Conservation (phyloP, 2,888 invertebrate species). For the Athalia circularis region DNA sequence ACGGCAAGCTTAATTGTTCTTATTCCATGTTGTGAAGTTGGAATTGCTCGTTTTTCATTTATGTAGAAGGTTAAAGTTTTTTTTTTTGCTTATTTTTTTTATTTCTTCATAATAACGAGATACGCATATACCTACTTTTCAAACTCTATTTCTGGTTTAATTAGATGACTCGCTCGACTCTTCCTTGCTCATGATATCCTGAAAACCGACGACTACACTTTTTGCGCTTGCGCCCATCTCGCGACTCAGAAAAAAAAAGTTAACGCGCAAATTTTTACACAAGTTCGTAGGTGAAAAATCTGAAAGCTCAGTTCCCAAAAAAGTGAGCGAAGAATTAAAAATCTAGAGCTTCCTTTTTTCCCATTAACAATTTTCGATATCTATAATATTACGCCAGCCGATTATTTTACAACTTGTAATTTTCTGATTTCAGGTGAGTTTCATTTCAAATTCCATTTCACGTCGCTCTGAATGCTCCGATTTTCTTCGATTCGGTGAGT, state of each 20-base stretch:
- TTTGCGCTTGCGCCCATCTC: background rate
- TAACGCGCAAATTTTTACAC: background rate
- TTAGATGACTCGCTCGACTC: background rate
- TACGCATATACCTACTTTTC: background rate
- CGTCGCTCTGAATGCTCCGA: background rate
- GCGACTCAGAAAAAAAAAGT: background rate
- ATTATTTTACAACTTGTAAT: background rate
- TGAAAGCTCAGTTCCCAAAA: background rate
- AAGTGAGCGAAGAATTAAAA: background rate
- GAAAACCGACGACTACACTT: background rate
- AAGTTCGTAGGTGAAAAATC: background rate
- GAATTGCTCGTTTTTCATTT: background rate
- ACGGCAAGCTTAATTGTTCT: too few species aligned
- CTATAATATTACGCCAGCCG: background rate
- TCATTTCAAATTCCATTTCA: background rate
- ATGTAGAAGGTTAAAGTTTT: background rate
- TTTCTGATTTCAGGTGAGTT: conserved; percentile 43
- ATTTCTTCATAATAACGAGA: background rate
- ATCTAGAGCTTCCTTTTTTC: background rate
- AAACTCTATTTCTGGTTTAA: conserved; percentile 22
- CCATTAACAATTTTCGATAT: background rate
- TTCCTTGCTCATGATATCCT: background rate
- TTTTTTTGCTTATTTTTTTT: background rate
- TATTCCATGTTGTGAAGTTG: too few species aligned
- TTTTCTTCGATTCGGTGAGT: background rate